Evolutionary conservation across 1,140 invertebrate genomes (phyloP).

Genomic region (Scaptomyza graminum): DNA sequence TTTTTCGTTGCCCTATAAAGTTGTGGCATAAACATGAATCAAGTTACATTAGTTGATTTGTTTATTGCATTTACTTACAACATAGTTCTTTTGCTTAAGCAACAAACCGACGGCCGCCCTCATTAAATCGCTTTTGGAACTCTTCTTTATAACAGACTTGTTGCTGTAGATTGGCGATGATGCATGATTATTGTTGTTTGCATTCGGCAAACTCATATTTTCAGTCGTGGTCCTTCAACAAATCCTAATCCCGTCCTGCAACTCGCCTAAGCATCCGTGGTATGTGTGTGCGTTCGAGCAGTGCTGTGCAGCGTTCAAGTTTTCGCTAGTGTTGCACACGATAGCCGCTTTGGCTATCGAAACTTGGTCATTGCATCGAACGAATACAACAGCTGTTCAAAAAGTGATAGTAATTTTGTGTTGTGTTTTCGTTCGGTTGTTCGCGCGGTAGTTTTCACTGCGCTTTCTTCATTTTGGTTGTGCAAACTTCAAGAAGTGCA

Average conservation of each 20-base stretch:
- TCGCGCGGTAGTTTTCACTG: conserved; percentile 26
- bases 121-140: conserved; percentile 75
- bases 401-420: conserved; percentile 24
- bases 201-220: conserved; percentile 73
- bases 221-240: conserved; percentile 38
- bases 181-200: conserved; percentile 57
- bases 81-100: conserved; percentile 81
- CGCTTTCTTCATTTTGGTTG: conserved; percentile 7
- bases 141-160: conserved; percentile 61
- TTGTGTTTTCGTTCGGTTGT: conserved; percentile 34
- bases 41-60: not conserved
- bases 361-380: not conserved
- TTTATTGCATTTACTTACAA: conserved; percentile 56
- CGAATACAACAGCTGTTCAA: conserved; percentile 30
- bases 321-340: conserved; percentile 22
- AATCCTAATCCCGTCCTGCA: conserved; percentile 71
- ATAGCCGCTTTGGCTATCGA: conserved; percentile 26
- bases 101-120: conserved; percentile 74
- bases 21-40: not conserved
- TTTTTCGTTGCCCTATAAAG: conserved; percentile 67
- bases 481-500: not conserved
- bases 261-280: conserved; percentile 37
- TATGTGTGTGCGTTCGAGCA: conserved; percentile 27
- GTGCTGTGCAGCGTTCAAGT: conserved; percentile 24
- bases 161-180: conserved; percentile 57